Conservation (phyloP, 2,888 invertebrate genomes). For the Cancer borealis region DNA sequence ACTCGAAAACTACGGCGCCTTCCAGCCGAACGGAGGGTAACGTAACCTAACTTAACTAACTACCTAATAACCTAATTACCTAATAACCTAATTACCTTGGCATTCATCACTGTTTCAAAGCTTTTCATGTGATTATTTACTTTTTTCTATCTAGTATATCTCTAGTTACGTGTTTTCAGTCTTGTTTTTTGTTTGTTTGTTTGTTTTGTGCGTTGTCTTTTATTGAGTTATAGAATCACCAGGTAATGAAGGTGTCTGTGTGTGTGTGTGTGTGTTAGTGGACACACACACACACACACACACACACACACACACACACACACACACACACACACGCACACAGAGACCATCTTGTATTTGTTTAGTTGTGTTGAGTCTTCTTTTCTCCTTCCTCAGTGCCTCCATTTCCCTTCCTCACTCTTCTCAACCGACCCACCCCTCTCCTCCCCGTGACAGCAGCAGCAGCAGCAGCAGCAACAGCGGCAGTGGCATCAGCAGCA, state of each 20-base stretch:
- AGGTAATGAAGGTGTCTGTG: too few species aligned
- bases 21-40: slow-evolving; percentile 52
- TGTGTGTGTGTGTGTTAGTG: too few species aligned
- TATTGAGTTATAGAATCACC: too few species aligned
- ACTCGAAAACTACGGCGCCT: slow-evolving; percentile 59
- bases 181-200: background rate
- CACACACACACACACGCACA: too few species aligned
- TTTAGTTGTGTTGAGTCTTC: background rate
- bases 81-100: too few species aligned
- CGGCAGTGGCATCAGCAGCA: background rate
- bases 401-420: slow-evolving; percentile 6
- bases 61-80: too few species aligned
- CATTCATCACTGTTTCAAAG: too few species aligned
- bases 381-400: slow-evolving; percentile 5
- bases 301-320: too few species aligned
- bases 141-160: too few species aligned
- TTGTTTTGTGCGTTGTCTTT: background rate
- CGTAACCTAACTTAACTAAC: background rate
- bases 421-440: background rate
- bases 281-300: too few species aligned
- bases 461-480: background rate
- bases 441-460: slow-evolving; percentile 29
- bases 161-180: background rate
- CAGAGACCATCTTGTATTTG: too few species aligned
- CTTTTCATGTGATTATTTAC: too few species aligned